These are phyloP conservation scores for Helarctos malayanus DNA, from an alignment of 2,797 vertebrate genomes.

Conservation along the genomic window DNA sequence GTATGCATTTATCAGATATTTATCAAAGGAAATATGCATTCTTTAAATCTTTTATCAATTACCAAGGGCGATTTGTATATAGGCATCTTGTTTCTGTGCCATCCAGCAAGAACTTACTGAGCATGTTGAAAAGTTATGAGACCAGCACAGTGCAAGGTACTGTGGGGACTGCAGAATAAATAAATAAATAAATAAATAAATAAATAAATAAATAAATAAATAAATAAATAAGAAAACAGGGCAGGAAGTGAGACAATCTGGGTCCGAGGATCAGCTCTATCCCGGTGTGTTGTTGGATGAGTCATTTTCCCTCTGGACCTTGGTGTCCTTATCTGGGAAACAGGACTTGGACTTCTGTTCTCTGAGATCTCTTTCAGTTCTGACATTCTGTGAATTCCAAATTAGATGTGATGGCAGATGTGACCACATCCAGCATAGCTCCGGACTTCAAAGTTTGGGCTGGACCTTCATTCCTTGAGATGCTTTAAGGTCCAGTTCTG, in stretches of 20 bases:
- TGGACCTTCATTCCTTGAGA: not conserved
- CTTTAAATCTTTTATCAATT: not conserved
- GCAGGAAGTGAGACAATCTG: not conserved
- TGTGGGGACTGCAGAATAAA: not conserved
- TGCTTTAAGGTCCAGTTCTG: not conserved
- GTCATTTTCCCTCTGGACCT: not conserved
- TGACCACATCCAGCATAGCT: not conserved
- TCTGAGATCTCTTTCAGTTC: conserved; percentile 38
- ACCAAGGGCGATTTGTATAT: not conserved
- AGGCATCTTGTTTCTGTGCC: not conserved
- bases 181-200: not conserved
- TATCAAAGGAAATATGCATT: conserved; percentile 37
- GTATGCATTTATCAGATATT: not conserved
- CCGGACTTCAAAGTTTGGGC: not conserved
- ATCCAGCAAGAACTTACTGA: conserved; percentile 25
- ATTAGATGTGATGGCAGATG: not conserved
- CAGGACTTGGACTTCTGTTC: conserved; percentile 30
- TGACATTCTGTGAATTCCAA: conserved; percentile 31
- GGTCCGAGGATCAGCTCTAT: not conserved
- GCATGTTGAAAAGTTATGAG: conserved; percentile 16
- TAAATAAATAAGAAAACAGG: not conserved
- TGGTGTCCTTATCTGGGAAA: conserved; percentile 3
- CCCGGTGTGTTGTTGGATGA: not conserved
- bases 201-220: too few relatives aligned
- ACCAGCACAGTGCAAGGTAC: not conserved